Conservation (phyloP, 2,113 vertebrate genomes). For the Pogona vitticeps region DNA sequence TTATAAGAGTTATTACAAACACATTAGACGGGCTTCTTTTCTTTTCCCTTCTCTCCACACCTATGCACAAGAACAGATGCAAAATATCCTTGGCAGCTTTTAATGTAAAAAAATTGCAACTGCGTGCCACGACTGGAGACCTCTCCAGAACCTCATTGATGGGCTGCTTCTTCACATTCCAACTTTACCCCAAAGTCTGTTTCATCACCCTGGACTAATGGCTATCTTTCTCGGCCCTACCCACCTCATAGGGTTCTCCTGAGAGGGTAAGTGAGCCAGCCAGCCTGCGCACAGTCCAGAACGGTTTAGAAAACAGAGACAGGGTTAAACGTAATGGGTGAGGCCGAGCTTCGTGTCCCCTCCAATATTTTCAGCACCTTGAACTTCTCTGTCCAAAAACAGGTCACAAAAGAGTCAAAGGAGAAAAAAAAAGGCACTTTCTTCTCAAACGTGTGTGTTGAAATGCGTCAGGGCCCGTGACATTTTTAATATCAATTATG, state of each 20-base stretch:
- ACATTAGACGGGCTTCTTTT: slow-evolving; percentile 36
- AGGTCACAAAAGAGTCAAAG: no score
- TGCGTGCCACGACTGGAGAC: slow-evolving; percentile 58
- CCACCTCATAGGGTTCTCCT: background rate
- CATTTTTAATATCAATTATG: slow-evolving; percentile 40
- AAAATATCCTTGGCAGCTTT: background rate
- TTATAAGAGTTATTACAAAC: slow-evolving; percentile 47
- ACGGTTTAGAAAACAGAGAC: background rate
- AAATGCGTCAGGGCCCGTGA: slow-evolving; percentile 10
- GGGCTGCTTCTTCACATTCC: slow-evolving; percentile 63
- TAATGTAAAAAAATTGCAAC: slow-evolving; percentile 44
- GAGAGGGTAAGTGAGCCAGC: background rate
- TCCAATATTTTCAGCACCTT: background rate
- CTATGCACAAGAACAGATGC: slow-evolving; percentile 43
- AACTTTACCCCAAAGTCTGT: no score
- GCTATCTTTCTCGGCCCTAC: background rate
- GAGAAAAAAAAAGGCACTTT: background rate
- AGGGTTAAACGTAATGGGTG: background rate
- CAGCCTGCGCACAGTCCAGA: no score
- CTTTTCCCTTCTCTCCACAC: background rate
- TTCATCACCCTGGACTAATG: no score
- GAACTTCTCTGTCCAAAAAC: background rate
- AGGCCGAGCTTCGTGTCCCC: background rate
- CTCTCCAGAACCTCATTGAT: slow-evolving; percentile 58
- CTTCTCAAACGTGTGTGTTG: background rate